Percentiles rank a stretch among this genome's conserved stretches.
Conservation (phyloP, 2,797 vertebrate genomes). For the Trachops cirrhosus region DNA sequence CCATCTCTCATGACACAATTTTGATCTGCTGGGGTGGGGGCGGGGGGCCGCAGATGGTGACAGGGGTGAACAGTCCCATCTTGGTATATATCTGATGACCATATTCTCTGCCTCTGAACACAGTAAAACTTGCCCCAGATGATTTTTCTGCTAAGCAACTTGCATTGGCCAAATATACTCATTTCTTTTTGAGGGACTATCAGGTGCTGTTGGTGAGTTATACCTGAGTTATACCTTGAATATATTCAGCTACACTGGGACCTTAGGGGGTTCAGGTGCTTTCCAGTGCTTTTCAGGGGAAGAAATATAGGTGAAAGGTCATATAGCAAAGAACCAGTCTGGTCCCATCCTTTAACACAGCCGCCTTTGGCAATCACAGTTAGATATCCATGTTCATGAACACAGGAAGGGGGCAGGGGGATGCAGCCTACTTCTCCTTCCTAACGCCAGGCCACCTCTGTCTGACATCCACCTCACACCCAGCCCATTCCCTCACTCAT, state of each 20-base stretch:
- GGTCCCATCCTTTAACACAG: not conserved
- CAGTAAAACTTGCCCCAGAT: not conserved
- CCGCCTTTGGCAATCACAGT: not conserved
- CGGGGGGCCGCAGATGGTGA: no score
- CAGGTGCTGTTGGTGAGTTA: not conserved
- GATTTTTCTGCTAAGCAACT: not conserved
- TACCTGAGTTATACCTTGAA: not conserved
- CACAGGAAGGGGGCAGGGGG: rapidly evolving
- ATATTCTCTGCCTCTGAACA: not conserved
- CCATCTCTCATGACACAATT: not conserved
- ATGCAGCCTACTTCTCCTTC: not conserved
- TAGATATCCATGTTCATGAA: not conserved
- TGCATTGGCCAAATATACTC: not conserved
- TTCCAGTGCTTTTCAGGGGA: not conserved
- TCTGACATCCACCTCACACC: not conserved
- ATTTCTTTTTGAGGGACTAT: not conserved
- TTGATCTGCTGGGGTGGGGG: not conserved
- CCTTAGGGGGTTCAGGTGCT: not conserved
- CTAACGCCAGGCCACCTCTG: not conserved
- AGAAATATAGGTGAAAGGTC: not conserved
- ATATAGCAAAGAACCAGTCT: not conserved
- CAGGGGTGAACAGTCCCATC: not conserved
- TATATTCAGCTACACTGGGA: not conserved
- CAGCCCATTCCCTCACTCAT: not conserved
- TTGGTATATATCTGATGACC: not conserved